These are phyloP conservation scores for Hydra vulgaris DNA, from an alignment of 30 jellyfish, hydroid and myxozoan species.

Conservation along the genomic window DNA sequence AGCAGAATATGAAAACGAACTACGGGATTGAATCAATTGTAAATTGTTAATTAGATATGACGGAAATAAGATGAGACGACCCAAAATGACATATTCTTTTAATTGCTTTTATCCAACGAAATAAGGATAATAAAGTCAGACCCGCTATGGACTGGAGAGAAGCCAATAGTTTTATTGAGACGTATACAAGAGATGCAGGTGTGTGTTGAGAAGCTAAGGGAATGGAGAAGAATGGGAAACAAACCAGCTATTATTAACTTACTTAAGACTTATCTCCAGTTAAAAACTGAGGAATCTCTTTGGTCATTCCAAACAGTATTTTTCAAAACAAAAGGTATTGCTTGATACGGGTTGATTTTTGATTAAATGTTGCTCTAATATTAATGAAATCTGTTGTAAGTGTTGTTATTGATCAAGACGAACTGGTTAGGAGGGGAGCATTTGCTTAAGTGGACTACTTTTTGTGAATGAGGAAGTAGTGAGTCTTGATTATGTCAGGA, in stretches of 20 bases:
- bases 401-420: neutral
- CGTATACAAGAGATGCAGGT: neutral
- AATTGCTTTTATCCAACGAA: neutral
- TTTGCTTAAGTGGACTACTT: neutral
- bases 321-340: neutral
- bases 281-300: neutral
- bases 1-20: neutral
- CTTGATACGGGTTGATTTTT: neutral
- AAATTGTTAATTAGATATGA: neutral
- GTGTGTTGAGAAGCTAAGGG: neutral
- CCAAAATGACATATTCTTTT: neutral
- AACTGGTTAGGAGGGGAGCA: neutral
- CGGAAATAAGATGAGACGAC: neutral
- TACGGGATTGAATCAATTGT: neutral
- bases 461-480: neutral
- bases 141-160: neutral
- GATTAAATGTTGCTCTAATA: neutral
- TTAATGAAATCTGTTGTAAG: neutral
- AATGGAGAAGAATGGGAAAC: neutral
- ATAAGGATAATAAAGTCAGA: neutral
- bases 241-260: no score
- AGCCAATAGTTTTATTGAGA: neutral
- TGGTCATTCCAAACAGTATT: neutral
- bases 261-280: neutral
- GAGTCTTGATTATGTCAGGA: neutral